Evolutionary conservation across 2,797 vertebrate species (phyloP).

Genomic region (Meriones psammophilus): DNA sequence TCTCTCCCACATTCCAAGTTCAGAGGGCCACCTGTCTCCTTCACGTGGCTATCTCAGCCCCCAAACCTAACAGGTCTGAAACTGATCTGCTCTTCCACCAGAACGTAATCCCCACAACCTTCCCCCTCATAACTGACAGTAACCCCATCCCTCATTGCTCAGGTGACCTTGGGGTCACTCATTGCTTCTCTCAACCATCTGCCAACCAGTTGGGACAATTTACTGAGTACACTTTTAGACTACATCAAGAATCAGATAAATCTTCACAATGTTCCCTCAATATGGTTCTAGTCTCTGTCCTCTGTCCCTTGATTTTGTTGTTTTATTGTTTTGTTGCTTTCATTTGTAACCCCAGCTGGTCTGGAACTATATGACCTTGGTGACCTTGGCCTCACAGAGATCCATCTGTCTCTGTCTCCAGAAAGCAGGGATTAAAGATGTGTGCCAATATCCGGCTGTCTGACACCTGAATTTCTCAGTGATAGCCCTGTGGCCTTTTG

Average conservation of each 20-base stretch:
- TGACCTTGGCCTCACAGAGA: not conserved
- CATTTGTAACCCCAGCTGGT: not conserved
- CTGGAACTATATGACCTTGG: not conserved
- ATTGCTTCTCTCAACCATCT: not conserved
- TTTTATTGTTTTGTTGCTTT: not conserved
- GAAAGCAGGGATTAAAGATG: not conserved
- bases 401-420: not conserved
- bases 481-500: not conserved
- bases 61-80: not conserved
- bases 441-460: not conserved
- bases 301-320: not conserved
- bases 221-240: not conserved
- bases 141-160: not conserved
- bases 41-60: not conserved
- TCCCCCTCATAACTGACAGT: not conserved
- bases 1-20: constrained; percentile 10
- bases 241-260: not conserved
- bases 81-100: not conserved
- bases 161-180: not conserved
- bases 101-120: not conserved
- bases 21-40: not conserved
- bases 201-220: not conserved
- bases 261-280: not conserved
- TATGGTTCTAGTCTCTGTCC: not conserved
- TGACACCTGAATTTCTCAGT: not conserved